Evolutionary conservation across 2,113 vertebrate species (phyloP).

Genomic region (Pitta sordida): DNA sequence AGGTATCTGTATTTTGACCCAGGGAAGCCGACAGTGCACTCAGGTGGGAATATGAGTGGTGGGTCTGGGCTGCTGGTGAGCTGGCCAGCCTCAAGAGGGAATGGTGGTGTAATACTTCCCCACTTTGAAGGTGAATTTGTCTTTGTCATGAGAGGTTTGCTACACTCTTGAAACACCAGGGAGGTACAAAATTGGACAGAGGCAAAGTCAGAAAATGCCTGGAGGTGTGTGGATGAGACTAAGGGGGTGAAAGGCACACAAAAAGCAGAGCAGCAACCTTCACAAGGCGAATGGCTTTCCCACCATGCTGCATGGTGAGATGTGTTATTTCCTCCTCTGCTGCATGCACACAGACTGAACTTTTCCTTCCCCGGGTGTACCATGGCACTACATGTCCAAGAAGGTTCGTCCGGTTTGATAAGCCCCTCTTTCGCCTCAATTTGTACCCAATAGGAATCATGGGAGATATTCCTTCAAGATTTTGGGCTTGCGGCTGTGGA

Average conservation of each 20-base stretch:
- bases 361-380: not conserved
- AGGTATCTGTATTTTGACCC: not conserved
- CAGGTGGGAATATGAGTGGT: not conserved
- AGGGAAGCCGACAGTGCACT: not conserved
- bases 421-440: not conserved
- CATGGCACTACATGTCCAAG: not conserved
- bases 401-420: not conserved
- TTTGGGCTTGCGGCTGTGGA: not conserved
- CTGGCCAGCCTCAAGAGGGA: not conserved
- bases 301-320: not conserved
- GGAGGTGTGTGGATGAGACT: not conserved
- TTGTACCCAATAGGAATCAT: not conserved
- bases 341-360: not conserved
- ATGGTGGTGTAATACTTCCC: not conserved
- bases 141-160: not conserved
- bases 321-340: not conserved
- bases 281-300: not conserved
- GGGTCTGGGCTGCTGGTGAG: not conserved
- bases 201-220: conserved; percentile 6
- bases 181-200: not conserved
- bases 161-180: not conserved
- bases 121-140: not conserved
- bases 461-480: not conserved
- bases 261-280: not conserved
- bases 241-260: not conserved